Base-by-base conservation (phyloP, 2,888 invertebrate species). In the Brachyptera putata region DNA sequence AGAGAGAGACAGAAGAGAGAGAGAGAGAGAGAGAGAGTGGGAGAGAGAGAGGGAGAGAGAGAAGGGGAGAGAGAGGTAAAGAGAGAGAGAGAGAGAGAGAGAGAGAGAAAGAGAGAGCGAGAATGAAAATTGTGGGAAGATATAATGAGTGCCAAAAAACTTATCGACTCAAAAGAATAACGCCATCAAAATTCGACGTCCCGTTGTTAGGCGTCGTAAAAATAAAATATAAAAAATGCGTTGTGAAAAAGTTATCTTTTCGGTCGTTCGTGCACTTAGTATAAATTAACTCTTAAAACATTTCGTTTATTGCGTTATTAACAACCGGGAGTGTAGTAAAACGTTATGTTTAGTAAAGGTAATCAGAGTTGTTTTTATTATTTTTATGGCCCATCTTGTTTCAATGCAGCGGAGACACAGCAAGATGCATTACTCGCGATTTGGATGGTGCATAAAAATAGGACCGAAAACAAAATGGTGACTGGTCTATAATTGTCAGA, bases 221-320 rank as follows among this genome's bases (percentile, higher is more conserved):
- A 24, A 46, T 46, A 46, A 21, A 16, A 46, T 22, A 4, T 46
- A 21, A 46, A 22, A 46, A 21, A 2, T 24, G 13, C n/a, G n/a
- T n/a, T n/a, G n/a, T n/a, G n/a, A n/a, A n/a, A n/a, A n/a, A n/a
- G n/a, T n/a, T n/a, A n/a, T 26, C 7, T 49, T 25, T n/a, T n/a
- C 49, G 22, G 2, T 14, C 16, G 26, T 2, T 14, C 4, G 14
- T 3, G 26, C 49, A 26, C 16, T 50, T 50, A 26, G 25, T 25
- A 24, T 26, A 26, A 50, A 50, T 26, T 24, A 50, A 26, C 49
- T 50, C 49, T 50, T 25, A 24, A 24, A 24, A 26, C 49, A 50
- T 50, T 50, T 16, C 30, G 26, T 50, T 50, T 50, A 50, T 50
- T 50, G 26, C 49, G n/a, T 26, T 26, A 50, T 26, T 50, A 50